A percentile compares a stretch with the other conserved stretches of the same genome.
Conservation (phyloP, 2,113 vertebrate species). For the Cochlearius cochlearius region DNA sequence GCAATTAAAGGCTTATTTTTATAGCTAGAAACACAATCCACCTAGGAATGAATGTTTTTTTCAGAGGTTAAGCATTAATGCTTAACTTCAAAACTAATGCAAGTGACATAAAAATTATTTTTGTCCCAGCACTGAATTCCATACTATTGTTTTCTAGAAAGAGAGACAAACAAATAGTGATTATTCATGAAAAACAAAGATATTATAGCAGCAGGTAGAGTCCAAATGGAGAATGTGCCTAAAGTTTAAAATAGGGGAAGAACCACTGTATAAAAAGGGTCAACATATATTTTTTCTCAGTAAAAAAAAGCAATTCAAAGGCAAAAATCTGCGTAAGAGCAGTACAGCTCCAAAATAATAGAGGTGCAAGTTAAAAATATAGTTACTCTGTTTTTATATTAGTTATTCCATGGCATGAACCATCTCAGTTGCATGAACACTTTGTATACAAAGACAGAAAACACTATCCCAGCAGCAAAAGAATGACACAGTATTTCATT, state of each 20-base stretch:
- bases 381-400: neutral
- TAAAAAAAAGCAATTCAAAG: neutral
- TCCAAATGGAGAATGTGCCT: neutral
- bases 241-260: neutral
- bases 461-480: neutral
- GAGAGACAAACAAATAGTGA: neutral
- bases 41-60: neutral
- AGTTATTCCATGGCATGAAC: neutral
- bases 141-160: neutral
- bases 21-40: neutral
- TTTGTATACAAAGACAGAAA: neutral
- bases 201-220: neutral
- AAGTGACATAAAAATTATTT: neutral
- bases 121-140: neutral
- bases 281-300: neutral
- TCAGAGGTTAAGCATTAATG: neutral
- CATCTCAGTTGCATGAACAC: neutral
- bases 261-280: neutral
- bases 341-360: neutral
- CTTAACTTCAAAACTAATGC: neutral
- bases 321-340: neutral
- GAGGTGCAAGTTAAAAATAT: neutral
- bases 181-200: neutral
- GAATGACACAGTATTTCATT: constrained; percentile 25
- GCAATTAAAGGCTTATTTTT: neutral